Percentiles rank a stretch among this genome's conserved stretches.
phyloP scores from a whole-genome alignment of 23 tunicate genomes.

The Styela plicata region DNA sequence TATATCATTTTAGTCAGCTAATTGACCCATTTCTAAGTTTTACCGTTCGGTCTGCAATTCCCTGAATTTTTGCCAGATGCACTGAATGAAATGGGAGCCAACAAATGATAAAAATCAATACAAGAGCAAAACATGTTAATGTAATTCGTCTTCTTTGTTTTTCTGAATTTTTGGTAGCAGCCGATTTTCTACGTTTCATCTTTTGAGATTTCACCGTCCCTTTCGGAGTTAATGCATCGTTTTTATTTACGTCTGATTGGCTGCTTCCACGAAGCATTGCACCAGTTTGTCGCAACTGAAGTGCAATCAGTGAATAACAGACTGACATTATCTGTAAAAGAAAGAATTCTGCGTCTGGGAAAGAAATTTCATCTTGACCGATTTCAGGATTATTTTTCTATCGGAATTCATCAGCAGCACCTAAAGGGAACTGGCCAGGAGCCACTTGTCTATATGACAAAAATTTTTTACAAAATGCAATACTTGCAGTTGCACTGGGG shows the following conservation, averaged over 20 bases:
- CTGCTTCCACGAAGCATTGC: not conserved
- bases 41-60: too few relatives aligned
- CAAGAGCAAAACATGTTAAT: slow-evolving; percentile 1
- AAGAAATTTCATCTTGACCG: not conserved
- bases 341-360: too few relatives aligned
- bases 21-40: too few relatives aligned
- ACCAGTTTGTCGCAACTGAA: not conserved
- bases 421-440: not conserved
- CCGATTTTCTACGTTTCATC: slow-evolving; percentile 7
- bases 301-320: not conserved
- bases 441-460: not conserved
- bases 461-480: not conserved
- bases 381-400: not conserved
- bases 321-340: not conserved
- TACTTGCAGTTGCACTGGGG: too few relatives aligned
- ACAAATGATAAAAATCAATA: not conserved
- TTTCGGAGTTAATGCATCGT: not conserved
- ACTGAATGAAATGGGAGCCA: slow-evolving; percentile 19
- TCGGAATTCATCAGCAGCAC: not conserved
- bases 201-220: not conserved
- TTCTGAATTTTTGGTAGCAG: slow-evolving; percentile 7
- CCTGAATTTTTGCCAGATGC: too few relatives aligned
- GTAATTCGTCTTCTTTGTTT: not conserved
- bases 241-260: not conserved
- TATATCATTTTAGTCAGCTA: too few relatives aligned